Evolutionary conservation across 2,888 invertebrate species (phyloP).

Genomic region (Dilophus febrilis): DNA sequence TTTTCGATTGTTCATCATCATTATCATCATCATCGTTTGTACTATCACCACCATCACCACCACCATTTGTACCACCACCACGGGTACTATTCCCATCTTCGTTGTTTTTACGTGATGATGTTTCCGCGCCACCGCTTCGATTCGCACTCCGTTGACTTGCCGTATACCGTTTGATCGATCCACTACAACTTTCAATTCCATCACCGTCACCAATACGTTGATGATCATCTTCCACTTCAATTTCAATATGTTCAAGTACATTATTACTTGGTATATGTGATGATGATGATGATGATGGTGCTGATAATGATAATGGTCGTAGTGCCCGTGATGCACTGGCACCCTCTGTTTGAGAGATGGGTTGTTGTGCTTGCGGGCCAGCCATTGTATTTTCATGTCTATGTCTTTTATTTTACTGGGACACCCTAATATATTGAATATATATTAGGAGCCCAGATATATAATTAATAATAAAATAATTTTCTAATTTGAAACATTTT

Average conservation of each 20-base stretch:
- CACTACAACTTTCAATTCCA: too few species aligned
- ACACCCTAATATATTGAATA: too few species aligned
- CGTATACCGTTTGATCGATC: too few species aligned
- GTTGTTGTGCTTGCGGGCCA: slow-evolving; percentile 24
- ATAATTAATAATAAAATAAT: too few species aligned
- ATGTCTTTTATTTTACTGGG: neutral
- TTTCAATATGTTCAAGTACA: slow-evolving; percentile 19
- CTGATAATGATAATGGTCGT: slow-evolving; percentile 3
- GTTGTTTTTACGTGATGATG: too few species aligned
- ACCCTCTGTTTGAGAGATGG: slow-evolving; percentile 7
- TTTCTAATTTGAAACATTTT: too few species aligned
- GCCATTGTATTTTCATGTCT: slow-evolving; percentile 19
- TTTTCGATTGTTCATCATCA: slow-evolving; percentile 25
- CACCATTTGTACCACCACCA: slow-evolving; percentile 5
- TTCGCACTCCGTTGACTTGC: too few species aligned
- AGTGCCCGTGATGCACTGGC: slow-evolving; percentile 7
- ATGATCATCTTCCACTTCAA: slow-evolving; percentile 22
- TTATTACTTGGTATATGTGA: too few species aligned
- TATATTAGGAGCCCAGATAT: too few species aligned
- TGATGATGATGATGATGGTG: neutral
- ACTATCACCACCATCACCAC: slow-evolving; percentile 19
- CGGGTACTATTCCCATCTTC: neutral
- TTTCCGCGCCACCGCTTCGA: too few species aligned
- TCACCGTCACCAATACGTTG: too few species aligned
- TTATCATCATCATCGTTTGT: slow-evolving; percentile 11